These are phyloP conservation scores for Lithobates pipiens DNA, from an alignment of 2,797 vertebrate genomes.

Conservation along the genomic window DNA sequence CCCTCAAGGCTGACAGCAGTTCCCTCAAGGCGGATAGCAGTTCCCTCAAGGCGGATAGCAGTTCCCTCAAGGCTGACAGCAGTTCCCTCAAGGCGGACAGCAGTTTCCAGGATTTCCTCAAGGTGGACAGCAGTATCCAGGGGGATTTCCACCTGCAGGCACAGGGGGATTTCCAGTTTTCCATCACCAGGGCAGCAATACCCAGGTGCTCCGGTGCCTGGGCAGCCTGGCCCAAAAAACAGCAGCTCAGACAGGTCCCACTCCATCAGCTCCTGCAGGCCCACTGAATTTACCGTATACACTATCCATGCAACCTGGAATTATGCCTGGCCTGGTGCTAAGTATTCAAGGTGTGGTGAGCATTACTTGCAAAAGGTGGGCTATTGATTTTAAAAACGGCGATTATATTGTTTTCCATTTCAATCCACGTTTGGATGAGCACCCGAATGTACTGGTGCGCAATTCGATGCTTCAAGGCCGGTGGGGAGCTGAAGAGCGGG, in stretches of 20 bases:
- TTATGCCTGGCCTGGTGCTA: slow-evolving; percentile 83
- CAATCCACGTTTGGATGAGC: slow-evolving; percentile 89
- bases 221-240: slow-evolving; percentile 21
- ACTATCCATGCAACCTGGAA: slow-evolving; percentile 82
- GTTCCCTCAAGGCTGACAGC: too few relatives aligned
- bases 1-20: too few relatives aligned
- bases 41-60: too few relatives aligned
- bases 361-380: slow-evolving; percentile 76
- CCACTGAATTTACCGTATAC: slow-evolving; percentile 80
- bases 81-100: too few relatives aligned
- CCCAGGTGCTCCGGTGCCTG: slow-evolving; percentile 52
- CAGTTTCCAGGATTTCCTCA: too few relatives aligned
- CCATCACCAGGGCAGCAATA: slow-evolving; percentile 43
- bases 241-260: background rate
- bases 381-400: slow-evolving; percentile 85
- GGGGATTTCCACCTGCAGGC: slow-evolving; percentile 55
- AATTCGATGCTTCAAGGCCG: slow-evolving; percentile 79
- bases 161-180: slow-evolving; percentile 50
- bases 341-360: slow-evolving; percentile 77
- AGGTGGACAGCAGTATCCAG: slow-evolving; percentile 49
- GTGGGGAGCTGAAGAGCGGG: slow-evolving; percentile 92
- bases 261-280: background rate
- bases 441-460: slow-evolving; percentile 77
- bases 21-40: too few relatives aligned
- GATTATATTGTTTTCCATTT: slow-evolving; percentile 89